Evolutionary conservation across 2,113 vertebrate species (phyloP), one percentile per base, ranked within the genome.

Genomic region (Megalops atlanticus): DNA sequence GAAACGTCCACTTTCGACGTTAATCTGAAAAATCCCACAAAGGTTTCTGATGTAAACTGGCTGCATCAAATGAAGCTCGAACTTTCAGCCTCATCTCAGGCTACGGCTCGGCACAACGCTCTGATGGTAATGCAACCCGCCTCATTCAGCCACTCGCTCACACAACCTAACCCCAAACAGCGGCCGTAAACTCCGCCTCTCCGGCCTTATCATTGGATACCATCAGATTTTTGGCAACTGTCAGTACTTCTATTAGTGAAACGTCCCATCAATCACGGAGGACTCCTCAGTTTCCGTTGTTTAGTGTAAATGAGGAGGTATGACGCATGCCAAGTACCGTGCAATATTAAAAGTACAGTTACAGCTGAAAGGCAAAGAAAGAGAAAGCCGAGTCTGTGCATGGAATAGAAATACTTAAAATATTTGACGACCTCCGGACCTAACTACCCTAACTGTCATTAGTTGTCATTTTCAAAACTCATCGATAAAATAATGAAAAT

Each of bases 31-130:
- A 40, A 18, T 38, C 27, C 54, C 18, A 33, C 39, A 41, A 38
- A 36, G 58, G 64, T 41, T 33, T 79, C 15, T 33, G 35, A 43
- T n/a, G n/a, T 69, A 38, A 79, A 79, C 35, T 41, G 54, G 2
- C 77, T 54, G 54, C 64, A 79, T 79, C 58, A 27, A 58, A 77
- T 54, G 41, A 58, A 52, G 47, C 33, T 39, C 36, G 16, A 79
- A 79, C 77, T 79, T 79, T 79, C 77, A 70, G 77, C 58, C 35
- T 69, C 58, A 27, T 68, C 39, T 64, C 58, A 41, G 45, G 38
- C 77, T 11, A 35, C 14, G n/a, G 54, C 77, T 41, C 77, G 5
- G 77, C 24, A 21, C 52, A 14, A 15, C 40, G 77, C 15, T 54
- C 76, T 58, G 76, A 41, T 27, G 39, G 21, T 14, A 45, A 14